These are phyloP conservation scores for Leptopterna dolabrata DNA, from an alignment of 2,888 invertebrate species.

Conservation along the genomic window DNA sequence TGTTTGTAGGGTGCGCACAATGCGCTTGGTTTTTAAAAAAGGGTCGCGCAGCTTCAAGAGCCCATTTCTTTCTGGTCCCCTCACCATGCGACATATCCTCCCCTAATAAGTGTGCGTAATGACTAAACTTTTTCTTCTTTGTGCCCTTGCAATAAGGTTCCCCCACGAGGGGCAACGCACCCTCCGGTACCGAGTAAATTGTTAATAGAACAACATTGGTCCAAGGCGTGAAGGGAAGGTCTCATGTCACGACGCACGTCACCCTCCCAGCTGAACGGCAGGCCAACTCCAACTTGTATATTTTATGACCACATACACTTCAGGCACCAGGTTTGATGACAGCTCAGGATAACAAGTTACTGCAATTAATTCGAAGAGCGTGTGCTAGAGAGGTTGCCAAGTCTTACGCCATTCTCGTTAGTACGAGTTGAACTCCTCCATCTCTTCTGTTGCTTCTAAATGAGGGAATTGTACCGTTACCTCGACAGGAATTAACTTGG, in stretches of 20 bases:
- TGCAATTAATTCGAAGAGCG: slow-evolving; percentile 31
- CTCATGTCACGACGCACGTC: not conserved
- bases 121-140: slow-evolving; percentile 32
- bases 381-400: not conserved
- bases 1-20: not conserved
- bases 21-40: not conserved
- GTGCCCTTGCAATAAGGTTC: not conserved
- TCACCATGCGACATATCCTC: not conserved
- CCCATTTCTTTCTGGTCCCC: slow-evolving; percentile 8
- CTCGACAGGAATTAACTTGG: not conserved
- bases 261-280: not conserved
- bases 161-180: not conserved
- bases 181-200: slow-evolving; percentile 25
- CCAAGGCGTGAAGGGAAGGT: slow-evolving; percentile 4
- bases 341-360: not conserved
- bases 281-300: not conserved
- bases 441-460: not conserved
- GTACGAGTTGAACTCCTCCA: not conserved
- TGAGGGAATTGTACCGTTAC: not conserved
- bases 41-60: slow-evolving; percentile 29
- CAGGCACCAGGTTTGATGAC: slow-evolving; percentile 29
- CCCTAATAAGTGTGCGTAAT: slow-evolving; percentile 50
- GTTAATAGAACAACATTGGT: slow-evolving; percentile 40
- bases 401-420: not conserved
- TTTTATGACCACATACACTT: not conserved